phyloP scores from a whole-genome alignment of 2,888 invertebrate species.

The Lumbricus terrestris region DNA sequence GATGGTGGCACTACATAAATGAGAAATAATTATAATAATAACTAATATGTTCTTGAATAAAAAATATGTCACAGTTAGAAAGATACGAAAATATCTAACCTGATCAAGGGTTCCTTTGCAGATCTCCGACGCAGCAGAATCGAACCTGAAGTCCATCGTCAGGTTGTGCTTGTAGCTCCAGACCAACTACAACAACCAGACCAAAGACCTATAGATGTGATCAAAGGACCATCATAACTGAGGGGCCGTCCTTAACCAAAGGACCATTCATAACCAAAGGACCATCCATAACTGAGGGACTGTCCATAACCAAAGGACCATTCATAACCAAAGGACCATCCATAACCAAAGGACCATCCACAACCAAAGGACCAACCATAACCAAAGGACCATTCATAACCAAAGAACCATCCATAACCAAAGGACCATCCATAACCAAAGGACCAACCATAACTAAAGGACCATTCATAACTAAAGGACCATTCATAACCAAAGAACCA shows the following conservation, averaged over 20 bases:
- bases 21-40: too few relatives aligned
- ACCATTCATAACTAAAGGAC: too few relatives aligned
- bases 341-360: neutral
- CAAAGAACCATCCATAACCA: neutral
- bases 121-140: slow-evolving; percentile 64
- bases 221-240: neutral
- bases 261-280: neutral
- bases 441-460: too few relatives aligned
- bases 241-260: neutral
- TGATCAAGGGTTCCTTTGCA: slow-evolving; percentile 66
- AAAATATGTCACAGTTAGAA: neutral
- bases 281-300: too few relatives aligned
- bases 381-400: neutral
- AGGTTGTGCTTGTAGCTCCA: slow-evolving; percentile 69
- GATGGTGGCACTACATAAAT: too few relatives aligned
- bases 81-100: slow-evolving; percentile 45
- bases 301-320: neutral
- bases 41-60: too few relatives aligned
- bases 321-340: neutral
- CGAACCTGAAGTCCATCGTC: slow-evolving; percentile 68
- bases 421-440: neutral
- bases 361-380: neutral
- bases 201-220: neutral
- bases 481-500: too few relatives aligned
- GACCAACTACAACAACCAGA: slow-evolving; percentile 63